Evolutionary conservation across 2,113 vertebrate species (phyloP).

Genomic region (Callocephalon fimbriatum): DNA sequence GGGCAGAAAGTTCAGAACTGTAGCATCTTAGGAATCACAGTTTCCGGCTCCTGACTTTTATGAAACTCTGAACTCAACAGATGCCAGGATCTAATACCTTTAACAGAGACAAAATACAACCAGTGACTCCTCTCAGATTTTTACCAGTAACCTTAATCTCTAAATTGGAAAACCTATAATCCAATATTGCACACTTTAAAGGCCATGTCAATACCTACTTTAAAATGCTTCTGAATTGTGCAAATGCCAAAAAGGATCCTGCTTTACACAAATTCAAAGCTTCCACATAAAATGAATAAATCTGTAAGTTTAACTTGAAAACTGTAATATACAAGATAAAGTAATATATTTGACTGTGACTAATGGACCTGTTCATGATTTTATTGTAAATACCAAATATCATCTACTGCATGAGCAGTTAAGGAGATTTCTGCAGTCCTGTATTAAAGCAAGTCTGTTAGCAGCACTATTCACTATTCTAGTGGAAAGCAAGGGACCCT

Average conservation of each 20-base stretch:
- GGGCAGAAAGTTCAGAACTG: neutral
- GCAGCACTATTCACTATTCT: neutral
- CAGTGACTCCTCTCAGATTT: neutral
- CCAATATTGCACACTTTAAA: neutral
- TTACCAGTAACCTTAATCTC: neutral
- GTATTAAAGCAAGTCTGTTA: neutral
- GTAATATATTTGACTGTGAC: neutral
- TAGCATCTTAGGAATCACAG: neutral
- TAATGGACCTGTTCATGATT: neutral
- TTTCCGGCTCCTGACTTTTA: neutral
- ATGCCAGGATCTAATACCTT: neutral
- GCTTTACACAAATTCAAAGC: neutral
- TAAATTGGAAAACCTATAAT: neutral
- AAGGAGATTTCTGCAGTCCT: neutral
- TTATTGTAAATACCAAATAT: neutral
- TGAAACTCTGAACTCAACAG: neutral
- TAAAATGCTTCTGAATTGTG: neutral
- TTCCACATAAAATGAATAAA: neutral
- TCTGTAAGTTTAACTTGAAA: neutral
- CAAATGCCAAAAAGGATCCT: neutral
- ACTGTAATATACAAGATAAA: neutral
- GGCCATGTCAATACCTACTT: neutral
- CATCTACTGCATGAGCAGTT: neutral
- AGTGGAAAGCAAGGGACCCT: neutral
- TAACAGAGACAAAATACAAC: neutral